Evolutionary conservation across 1,140 invertebrate species (phyloP).

Genomic region (Tyrophagus putrescentiae): DNA sequence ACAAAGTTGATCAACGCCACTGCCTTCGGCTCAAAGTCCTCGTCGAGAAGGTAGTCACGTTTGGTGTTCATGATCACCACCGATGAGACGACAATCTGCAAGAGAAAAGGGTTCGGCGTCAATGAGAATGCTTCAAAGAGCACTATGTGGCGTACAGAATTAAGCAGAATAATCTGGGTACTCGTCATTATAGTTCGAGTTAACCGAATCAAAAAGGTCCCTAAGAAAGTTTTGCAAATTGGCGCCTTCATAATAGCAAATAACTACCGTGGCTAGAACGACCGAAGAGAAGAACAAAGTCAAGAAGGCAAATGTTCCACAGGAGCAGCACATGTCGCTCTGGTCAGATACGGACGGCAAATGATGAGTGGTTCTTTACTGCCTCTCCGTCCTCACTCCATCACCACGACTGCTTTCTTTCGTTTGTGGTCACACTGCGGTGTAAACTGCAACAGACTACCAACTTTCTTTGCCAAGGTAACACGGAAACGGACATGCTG

Average conservation of each 20-base stretch:
- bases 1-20: background rate
- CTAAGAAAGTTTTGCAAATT: slow-evolving; percentile 13
- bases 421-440: too few relatives aligned
- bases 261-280: slow-evolving; percentile 6
- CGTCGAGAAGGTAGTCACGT: background rate
- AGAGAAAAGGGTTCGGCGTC: background rate
- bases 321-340: slow-evolving; percentile 3
- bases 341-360: background rate
- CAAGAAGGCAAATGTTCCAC: slow-evolving; percentile 1
- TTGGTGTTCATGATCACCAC: background rate
- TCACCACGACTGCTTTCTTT: background rate
- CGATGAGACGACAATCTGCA: background rate
- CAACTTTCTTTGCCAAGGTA: slow-evolving; percentile 5
- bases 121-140: background rate
- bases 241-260: slow-evolving; percentile 18
- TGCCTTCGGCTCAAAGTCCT: background rate
- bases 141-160: background rate
- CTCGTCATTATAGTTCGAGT: background rate
- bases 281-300: slow-evolving; percentile 7
- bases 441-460: background rate
- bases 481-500: background rate
- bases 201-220: slow-evolving; percentile 5
- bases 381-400: background rate
- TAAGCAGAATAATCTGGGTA: slow-evolving; percentile 5
- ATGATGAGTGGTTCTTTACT: too few relatives aligned